These are phyloP conservation scores for Ephialtes manifestator DNA, from an alignment of 2,888 invertebrate genomes.

Conservation along the genomic window DNA sequence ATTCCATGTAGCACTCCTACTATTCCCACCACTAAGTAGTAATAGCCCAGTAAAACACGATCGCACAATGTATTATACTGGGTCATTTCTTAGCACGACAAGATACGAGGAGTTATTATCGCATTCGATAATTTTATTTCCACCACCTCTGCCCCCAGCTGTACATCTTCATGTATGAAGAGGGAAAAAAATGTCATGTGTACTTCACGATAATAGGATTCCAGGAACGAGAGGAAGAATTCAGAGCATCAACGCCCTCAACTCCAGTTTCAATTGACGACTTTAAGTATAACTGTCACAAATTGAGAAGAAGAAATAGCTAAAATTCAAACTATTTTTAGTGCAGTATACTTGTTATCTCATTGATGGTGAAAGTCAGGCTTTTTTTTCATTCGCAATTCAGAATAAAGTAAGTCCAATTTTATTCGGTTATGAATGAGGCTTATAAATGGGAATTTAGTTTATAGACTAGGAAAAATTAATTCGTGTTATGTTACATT, in stretches of 20 bases:
- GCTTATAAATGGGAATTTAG: neutral
- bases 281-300: slow-evolving; percentile 75
- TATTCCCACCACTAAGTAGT: slow-evolving; percentile 23
- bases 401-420: too few species aligned
- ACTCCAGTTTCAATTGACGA: slow-evolving; percentile 76
- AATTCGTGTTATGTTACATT: too few species aligned
- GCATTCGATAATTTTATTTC: slow-evolving; percentile 31
- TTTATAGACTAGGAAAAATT: neutral
- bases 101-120: slow-evolving; percentile 41
- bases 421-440: too few species aligned
- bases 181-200: slow-evolving; percentile 31
- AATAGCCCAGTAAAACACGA: slow-evolving; percentile 40
- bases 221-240: slow-evolving; percentile 80
- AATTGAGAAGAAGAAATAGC: too few species aligned
- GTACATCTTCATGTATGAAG: slow-evolving; percentile 1
- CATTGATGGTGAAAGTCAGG: neutral
- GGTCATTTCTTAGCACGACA: slow-evolving; percentile 28
- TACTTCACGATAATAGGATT: slow-evolving; percentile 75
- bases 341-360: neutral
- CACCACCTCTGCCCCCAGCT: neutral
- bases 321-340: too few species aligned
- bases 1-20: slow-evolving; percentile 47
- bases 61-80: slow-evolving; percentile 44
- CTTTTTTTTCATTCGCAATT: too few species aligned
- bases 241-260: slow-evolving; percentile 78